phyloP scores from a whole-genome alignment of 2,888 invertebrate genomes.

The Aquatica leii region DNA sequence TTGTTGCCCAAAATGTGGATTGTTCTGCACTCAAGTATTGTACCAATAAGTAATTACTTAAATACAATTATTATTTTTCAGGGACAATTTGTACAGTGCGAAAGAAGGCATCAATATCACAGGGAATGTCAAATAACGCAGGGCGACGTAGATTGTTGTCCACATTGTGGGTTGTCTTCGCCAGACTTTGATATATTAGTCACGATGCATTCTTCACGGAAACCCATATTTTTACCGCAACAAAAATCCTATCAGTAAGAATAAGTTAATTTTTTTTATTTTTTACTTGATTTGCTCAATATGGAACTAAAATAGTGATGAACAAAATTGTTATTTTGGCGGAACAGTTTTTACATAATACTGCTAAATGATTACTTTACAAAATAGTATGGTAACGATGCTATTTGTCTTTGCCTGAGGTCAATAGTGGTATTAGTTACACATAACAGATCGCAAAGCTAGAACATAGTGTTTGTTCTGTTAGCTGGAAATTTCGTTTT shows the following conservation, averaged over 20 bases:
- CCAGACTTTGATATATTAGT: conserved; percentile 68
- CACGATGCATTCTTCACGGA: conserved; percentile 69
- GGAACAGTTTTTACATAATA: too few species aligned
- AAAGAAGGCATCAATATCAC: conserved; percentile 82
- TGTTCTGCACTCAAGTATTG: conserved; percentile 86
- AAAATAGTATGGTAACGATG: too few species aligned
- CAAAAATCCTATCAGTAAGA: conserved; percentile 60
- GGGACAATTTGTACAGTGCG: conserved; percentile 87
- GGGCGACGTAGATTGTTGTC: conserved; percentile 65
- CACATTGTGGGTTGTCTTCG: conserved; percentile 75
- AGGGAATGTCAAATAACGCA: conserved; percentile 69
- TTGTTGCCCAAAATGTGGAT: conserved; percentile 89
- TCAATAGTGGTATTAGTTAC: too few species aligned
- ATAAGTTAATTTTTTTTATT: neutral
- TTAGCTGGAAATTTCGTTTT: too few species aligned
- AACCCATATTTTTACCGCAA: conserved; percentile 70
- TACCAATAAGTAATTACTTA: neutral
- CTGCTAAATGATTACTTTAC: too few species aligned
- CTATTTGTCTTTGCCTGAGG: too few species aligned
- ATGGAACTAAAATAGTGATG: neutral
- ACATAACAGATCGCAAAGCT: too few species aligned
- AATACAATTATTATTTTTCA: conserved; percentile 51
- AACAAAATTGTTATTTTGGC: neutral
- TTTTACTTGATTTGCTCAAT: conserved; percentile 16
- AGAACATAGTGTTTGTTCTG: too few species aligned